These are phyloP conservation scores for Fragum whitleyi DNA, from an alignment of 2,888 invertebrate species.

Conservation along the genomic window DNA sequence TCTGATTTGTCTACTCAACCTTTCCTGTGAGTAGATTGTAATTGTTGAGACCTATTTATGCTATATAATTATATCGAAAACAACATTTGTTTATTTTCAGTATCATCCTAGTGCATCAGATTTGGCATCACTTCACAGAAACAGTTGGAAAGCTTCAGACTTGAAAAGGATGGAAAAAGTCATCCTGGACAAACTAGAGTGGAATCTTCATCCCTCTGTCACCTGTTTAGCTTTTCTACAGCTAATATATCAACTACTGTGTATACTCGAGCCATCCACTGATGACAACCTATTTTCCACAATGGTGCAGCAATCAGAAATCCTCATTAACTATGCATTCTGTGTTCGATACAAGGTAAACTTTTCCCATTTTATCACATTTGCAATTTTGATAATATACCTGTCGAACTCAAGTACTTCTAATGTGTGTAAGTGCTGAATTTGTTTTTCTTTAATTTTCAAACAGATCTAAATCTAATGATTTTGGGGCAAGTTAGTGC, in stretches of 20 bases:
- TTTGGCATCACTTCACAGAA: conserved; percentile 76
- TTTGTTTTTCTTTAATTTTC: no score
- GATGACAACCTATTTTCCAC: conserved; percentile 46
- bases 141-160: conserved; percentile 80
- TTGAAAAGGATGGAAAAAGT: conserved; percentile 81
- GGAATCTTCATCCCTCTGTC: conserved; percentile 74
- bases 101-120: conserved; percentile 75
- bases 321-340: conserved; percentile 66
- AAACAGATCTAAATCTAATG: no score
- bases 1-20: no score
- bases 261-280: conserved; percentile 33
- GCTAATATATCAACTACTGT: conserved; percentile 60
- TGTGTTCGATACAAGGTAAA: conserved; percentile 68
- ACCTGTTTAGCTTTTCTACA: conserved; percentile 76
- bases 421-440: no score
- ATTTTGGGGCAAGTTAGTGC: no score
- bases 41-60: no score
- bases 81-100: conserved; percentile 52
- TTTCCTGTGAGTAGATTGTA: no score
- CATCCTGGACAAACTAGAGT: conserved; percentile 79
- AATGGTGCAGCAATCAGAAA: conserved; percentile 61
- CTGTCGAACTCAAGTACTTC: no score
- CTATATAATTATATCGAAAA: no score
- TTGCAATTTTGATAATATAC: not conserved
- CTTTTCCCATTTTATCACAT: no score